Conservation (phyloP, 1,140 invertebrate genomes). For the Orchesella cincta region DNA sequence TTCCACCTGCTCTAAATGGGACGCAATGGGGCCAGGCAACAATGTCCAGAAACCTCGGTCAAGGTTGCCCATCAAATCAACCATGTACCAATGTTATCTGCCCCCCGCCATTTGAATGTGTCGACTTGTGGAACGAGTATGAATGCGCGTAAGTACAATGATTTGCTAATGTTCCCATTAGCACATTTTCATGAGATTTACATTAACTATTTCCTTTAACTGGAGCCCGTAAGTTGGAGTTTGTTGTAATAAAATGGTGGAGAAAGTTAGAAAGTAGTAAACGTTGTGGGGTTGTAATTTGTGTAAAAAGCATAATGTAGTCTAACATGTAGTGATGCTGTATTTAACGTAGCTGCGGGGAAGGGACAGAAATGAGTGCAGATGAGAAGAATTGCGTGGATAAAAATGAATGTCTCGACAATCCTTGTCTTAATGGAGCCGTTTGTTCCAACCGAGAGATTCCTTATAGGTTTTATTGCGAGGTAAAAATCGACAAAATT, state of each 20-base stretch:
- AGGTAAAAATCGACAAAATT: too few species aligned
- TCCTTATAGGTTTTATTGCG: slow-evolving; percentile 75
- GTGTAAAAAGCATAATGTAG: neutral
- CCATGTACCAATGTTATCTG: slow-evolving; percentile 90
- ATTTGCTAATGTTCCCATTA: too few species aligned
- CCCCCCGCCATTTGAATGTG: slow-evolving; percentile 89
- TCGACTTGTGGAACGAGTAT: slow-evolving; percentile 93
- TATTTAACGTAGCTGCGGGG: slow-evolving; percentile 72
- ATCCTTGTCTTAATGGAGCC: slow-evolving; percentile 87
- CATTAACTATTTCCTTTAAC: neutral
- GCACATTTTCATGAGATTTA: too few species aligned
- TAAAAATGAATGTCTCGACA: slow-evolving; percentile 89
- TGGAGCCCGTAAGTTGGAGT: neutral
- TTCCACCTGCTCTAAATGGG: slow-evolving; percentile 65
- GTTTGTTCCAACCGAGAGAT: slow-evolving; percentile 86
- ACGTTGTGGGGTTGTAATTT: slow-evolving; percentile 2
- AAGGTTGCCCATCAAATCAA: slow-evolving; percentile 89
- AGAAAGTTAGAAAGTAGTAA: neutral
- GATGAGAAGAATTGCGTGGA: slow-evolving; percentile 89
- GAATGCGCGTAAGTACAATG: slow-evolving; percentile 97
- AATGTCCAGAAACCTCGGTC: slow-evolving; percentile 74
- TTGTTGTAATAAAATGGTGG: neutral
- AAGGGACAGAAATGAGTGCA: slow-evolving; percentile 81
- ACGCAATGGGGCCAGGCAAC: slow-evolving; percentile 67
- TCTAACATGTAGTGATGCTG: too few species aligned